Evolutionary conservation across 1,140 invertebrate species (phyloP), one percentile per base, ranked within the genome.

Genomic region (Pogonomyrmex californicus): DNA sequence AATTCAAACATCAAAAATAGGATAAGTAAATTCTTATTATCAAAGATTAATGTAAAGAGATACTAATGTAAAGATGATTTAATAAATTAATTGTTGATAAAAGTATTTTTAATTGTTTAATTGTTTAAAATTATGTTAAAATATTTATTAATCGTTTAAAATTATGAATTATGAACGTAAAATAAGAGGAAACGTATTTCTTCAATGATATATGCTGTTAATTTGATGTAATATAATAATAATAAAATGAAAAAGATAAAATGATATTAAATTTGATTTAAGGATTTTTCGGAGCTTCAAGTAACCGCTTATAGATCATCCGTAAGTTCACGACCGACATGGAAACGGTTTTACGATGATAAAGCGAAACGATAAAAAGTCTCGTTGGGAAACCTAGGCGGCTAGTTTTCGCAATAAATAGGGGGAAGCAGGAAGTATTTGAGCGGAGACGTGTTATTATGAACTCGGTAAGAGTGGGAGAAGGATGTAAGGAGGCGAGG

Each of bases 351-450:
- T 56, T 47, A 73, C n/a, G 17, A 47, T 23, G 51, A 82, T 49
- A 47, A 2, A 49, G 2, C 30, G 12, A 49, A 73, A 73, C 12
- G 30, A 49, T 49, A 51, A 70, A 83, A 75, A 38, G 41, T 47
- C 17, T 58, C 30, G 41, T 60, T 5, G n/a, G 41, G 14, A 60
- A 82, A 71, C 17, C 30, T 44, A 71, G 38, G 66, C 30, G n/a
- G 44, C 5, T 83, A 83, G 38, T 73, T 83, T 47, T 83, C 17
- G 68, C 54, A 62, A 62, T 83, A 75, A 83, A 75, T 83, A 30
- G 30, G 4, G 36, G 54, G 58, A 70, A 70, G 10, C 38, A 86
- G 70, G 62, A 87, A 66, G 49, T 79, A 56, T 70, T 56, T n/a
- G 60, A 66, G 49, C 85, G 36, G 47, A 71, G 68, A 73, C 17